Conservation (phyloP, 2,888 invertebrate species). For the Lutraria lutraria region DNA sequence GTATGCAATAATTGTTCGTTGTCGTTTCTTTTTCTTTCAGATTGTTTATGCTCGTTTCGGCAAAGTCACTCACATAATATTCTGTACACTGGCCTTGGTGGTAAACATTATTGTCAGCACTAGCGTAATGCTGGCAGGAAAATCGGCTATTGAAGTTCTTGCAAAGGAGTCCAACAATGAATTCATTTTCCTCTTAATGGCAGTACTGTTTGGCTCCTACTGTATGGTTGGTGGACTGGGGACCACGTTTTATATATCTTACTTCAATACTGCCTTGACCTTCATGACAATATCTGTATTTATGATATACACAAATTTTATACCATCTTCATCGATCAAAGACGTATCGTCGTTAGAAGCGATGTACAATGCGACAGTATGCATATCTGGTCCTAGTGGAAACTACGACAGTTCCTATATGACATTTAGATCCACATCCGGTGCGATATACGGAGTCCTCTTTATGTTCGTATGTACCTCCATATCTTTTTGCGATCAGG, state of each 20-base stretch:
- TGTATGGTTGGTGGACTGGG: slow-evolving; percentile 81
- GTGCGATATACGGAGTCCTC: slow-evolving; percentile 76
- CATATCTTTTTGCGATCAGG: slow-evolving; percentile 79
- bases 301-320: slow-evolving; percentile 73
- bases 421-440: slow-evolving; percentile 77
- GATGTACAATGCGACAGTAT: slow-evolving; percentile 73
- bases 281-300: slow-evolving; percentile 77
- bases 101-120: slow-evolving; percentile 79
- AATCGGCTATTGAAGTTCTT: slow-evolving; percentile 75
- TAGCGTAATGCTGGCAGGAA: slow-evolving; percentile 77
- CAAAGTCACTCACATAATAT: slow-evolving; percentile 76
- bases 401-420: slow-evolving; percentile 76
- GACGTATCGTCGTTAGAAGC: slow-evolving; percentile 63
- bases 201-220: slow-evolving; percentile 80
- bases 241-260: slow-evolving; percentile 84
- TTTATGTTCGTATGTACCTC: slow-evolving; percentile 71
- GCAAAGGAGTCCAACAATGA: slow-evolving; percentile 79
- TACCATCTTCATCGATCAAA: slow-evolving; percentile 54
- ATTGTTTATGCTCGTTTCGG: slow-evolving; percentile 81
- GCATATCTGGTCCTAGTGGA: slow-evolving; percentile 74
- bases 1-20: too few species aligned
- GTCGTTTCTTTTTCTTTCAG: slow-evolving; percentile 64
- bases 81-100: slow-evolving; percentile 79
- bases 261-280: slow-evolving; percentile 82
- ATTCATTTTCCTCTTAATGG: slow-evolving; percentile 72